Evolutionary conservation across 2,797 vertebrate genomes (phyloP).

Genomic region (Paramormyrops hopkinsi): DNA sequence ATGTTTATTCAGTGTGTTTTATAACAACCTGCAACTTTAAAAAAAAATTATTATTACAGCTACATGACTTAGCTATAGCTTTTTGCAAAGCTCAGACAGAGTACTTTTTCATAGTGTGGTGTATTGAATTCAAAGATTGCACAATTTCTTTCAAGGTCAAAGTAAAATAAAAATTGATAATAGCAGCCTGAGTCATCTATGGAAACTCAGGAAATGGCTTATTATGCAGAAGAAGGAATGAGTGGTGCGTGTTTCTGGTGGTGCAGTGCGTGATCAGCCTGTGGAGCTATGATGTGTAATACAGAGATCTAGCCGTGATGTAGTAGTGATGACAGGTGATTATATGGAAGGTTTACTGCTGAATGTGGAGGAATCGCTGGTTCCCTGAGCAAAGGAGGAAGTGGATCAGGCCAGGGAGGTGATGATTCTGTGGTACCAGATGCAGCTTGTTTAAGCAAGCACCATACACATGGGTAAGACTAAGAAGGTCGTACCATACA

Average conservation of each 20-base stretch:
- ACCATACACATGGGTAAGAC: not conserved
- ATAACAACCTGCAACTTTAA: not conserved
- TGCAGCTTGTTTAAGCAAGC: not conserved
- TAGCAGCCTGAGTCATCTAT: not conserved
- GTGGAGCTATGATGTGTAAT: not conserved
- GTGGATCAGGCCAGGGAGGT: not conserved
- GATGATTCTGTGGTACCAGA: not conserved
- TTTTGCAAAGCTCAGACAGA: not conserved
- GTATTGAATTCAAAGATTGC: not conserved
- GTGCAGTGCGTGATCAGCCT: not conserved
- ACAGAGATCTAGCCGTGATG: not conserved
- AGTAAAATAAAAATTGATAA: not conserved
- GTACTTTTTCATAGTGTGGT: not conserved
- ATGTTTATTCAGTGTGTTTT: not conserved
- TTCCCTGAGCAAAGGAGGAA: not conserved
- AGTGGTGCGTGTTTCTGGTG: not conserved
- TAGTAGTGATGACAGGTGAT: not conserved
- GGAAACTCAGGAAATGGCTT: not conserved
- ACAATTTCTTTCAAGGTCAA: not conserved
- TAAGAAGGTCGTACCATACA: not conserved
- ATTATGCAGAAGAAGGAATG: not conserved
- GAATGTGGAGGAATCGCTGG: not conserved
- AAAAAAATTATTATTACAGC: not conserved
- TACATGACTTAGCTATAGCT: not conserved
- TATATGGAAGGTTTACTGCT: not conserved